A percentile compares a stretch with the other conserved stretches of the same genome.
These are phyloP conservation scores for Andrena flavipes DNA, from an alignment of 2,888 invertebrate genomes.

Conservation along the genomic window DNA sequence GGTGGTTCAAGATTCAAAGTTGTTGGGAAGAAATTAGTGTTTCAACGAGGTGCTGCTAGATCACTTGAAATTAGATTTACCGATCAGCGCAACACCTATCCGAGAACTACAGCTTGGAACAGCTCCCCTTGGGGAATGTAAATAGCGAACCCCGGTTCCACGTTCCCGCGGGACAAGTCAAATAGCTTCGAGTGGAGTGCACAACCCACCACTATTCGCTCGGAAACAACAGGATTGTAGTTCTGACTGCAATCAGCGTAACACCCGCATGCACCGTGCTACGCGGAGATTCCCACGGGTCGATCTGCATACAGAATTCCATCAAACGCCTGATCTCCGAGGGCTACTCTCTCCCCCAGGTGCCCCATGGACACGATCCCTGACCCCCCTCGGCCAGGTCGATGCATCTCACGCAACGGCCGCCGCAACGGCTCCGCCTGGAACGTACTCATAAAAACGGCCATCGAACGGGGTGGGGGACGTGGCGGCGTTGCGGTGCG, in stretches of 20 bases:
- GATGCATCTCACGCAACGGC: constrained; percentile 65
- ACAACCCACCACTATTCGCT: neutral
- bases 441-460: constrained; percentile 5
- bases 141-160: neutral
- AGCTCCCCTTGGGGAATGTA: neutral
- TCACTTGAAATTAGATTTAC: neutral
- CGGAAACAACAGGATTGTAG: constrained; percentile 15
- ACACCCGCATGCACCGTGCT: neutral
- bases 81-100: neutral
- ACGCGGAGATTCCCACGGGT: constrained; percentile 55
- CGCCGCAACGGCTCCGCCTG: constrained; percentile 24
- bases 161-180: neutral
- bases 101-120: neutral
- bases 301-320: constrained; percentile 69
- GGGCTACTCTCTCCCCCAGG: constrained; percentile 49
- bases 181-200: neutral
- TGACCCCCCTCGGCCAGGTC: constrained; percentile 62
- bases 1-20: neutral
- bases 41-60: neutral
- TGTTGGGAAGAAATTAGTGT: neutral
- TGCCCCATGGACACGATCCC: constrained; percentile 64
- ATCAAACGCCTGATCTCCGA: constrained; percentile 63
- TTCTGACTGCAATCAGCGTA: constrained; percentile 19
- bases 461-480: neutral
- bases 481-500: neutral